Percentiles rank a stretch among this genome's conserved stretches.
Evolutionary conservation across 2,797 vertebrate genomes (phyloP).

Genomic region (Decapterus maruadsi): DNA sequence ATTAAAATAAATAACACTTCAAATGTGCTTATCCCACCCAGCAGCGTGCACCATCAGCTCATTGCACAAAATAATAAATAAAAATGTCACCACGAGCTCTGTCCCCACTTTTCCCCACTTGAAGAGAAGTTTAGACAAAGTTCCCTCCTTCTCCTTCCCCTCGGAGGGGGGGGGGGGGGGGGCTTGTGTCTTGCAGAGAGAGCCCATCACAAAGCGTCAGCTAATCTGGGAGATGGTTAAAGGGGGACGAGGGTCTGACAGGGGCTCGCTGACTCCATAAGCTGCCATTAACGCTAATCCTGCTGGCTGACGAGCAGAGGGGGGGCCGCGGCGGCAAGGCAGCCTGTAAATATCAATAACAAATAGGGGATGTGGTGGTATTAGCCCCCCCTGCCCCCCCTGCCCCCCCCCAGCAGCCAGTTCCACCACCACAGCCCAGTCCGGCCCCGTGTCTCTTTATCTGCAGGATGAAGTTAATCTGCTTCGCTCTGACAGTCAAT

Average conservation of each 20-base stretch:
- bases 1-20: slow-evolving; percentile 19
- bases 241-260: slow-evolving; percentile 76
- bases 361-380: slow-evolving; percentile 82
- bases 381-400: slow-evolving; percentile 62
- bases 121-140: slow-evolving; percentile 75
- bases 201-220: slow-evolving; percentile 76
- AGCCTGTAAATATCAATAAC: slow-evolving; percentile 89
- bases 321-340: slow-evolving; percentile 63
- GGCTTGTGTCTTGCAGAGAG: slow-evolving; percentile 74
- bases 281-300: slow-evolving; percentile 86
- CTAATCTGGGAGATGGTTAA: slow-evolving; percentile 81
- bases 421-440: slow-evolving; percentile 48
- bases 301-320: slow-evolving; percentile 64
- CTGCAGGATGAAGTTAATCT: slow-evolving; percentile 84
- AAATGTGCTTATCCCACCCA: slow-evolving; percentile 49
- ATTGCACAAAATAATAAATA: slow-evolving; percentile 5
- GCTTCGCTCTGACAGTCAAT: slow-evolving; percentile 87
- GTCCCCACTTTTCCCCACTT: slow-evolving; percentile 38
- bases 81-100: slow-evolving; percentile 36
- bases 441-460: slow-evolving; percentile 76
- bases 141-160: slow-evolving; percentile 58
- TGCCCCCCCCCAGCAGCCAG: too few species aligned
- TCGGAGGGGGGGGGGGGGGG: too few species aligned
- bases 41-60: slow-evolving; percentile 50
- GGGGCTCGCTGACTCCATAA: slow-evolving; percentile 79